Evolutionary conservation across 2,888 invertebrate species (phyloP), one percentile per base, ranked within the genome.

Genomic region (Chymomyza procnemis): DNA sequence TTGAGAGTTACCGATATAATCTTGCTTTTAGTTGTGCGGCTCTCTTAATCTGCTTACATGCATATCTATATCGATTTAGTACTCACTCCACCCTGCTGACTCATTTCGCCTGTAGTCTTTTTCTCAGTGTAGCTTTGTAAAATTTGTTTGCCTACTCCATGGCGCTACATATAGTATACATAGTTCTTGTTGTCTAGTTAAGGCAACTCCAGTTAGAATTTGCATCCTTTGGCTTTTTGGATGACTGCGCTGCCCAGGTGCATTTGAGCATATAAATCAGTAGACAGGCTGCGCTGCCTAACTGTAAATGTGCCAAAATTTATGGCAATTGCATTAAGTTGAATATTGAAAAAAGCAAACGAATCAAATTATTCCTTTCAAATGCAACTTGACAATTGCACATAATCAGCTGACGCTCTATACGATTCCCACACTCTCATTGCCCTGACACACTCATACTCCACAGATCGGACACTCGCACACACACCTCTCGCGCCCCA

Each of bases 361-460:
- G 26, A 22, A 54, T 70, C 61, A 48, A 76, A 70, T 63, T 64
- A 70, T 52, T 12, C 19, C 47, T n/a, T 52, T 55, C 1, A 14
- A 22, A 14, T 26, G 14, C 12, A 52, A 48, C 26, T 63, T 60
- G 72, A 82, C 85, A 81, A 85, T 82, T 71, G 76, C 80, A 67
- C 71, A 80, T 85, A 78, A 80, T 83, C 75, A 71, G 69, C 34
- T 12, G 9, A 12, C 34, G 12, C 12, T 41, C 34, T 41, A 3
- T 30, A 4, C 30, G 30, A 6, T 30, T 3, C 30, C 30, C 30
- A 3, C 30, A 30, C 30, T 30, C 30, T 6, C 30, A 6, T 6
- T 30, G 30, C 4, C 6, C 4, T 6, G 6, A 26, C 4, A 26
- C 26, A 26, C 26, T 2, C 26, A 26, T 3, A 26, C 26, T 1